A percentile compares a stretch with the other conserved stretches of the same genome.
Evolutionary conservation across 2,797 vertebrate genomes (phyloP).

Genomic region (Capromys pilorides): DNA sequence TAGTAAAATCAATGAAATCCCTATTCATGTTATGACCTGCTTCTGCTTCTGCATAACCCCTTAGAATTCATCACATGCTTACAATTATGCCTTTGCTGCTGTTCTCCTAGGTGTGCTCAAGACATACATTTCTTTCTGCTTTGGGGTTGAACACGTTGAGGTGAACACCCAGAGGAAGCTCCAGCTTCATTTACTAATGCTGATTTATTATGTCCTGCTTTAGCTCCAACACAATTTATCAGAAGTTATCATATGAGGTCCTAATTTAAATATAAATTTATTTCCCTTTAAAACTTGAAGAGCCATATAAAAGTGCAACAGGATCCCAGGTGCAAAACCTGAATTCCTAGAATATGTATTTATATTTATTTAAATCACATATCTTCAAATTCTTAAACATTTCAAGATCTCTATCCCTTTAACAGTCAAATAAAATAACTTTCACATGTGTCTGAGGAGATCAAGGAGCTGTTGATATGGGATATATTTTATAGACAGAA

Average conservation of each 20-base stretch:
- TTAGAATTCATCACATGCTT: neutral
- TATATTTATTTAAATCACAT: neutral
- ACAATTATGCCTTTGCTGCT: neutral
- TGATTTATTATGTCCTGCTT: neutral
- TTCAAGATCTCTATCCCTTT: neutral
- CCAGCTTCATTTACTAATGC: neutral
- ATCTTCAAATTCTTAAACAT: neutral
- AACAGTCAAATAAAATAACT: conserved; percentile 27
- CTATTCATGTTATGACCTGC: neutral
- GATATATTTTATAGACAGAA: conserved; percentile 22
- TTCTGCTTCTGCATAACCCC: neutral
- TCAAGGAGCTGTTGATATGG: neutral
- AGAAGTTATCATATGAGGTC: neutral
- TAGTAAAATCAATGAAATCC: neutral
- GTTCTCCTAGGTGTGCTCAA: neutral
- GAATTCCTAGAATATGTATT: neutral
- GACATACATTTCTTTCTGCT: neutral
- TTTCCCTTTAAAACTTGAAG: neutral
- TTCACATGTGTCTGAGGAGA: neutral
- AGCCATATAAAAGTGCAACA: neutral
- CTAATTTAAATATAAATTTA: neutral
- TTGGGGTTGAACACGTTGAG: neutral
- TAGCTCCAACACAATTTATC: neutral
- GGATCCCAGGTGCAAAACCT: neutral
- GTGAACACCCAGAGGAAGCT: neutral